These are phyloP conservation scores for Seriola rivoliana DNA, from an alignment of 2,113 vertebrate species.

Conservation along the genomic window DNA sequence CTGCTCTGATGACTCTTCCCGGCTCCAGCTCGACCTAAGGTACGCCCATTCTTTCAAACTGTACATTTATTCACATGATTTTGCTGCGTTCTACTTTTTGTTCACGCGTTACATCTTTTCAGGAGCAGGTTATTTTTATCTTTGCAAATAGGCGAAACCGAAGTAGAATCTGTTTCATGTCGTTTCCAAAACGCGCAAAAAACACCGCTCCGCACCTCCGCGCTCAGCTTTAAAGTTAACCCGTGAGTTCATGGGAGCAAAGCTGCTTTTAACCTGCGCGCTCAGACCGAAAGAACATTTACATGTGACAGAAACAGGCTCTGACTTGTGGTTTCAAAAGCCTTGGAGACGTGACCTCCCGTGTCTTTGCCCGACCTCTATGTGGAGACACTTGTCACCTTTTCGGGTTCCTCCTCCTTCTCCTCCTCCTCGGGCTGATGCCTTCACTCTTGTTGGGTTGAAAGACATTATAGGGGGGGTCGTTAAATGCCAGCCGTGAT, in stretches of 20 bases:
- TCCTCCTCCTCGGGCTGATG: constrained; percentile 29
- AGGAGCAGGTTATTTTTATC: neutral
- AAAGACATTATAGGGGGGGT: constrained; percentile 41
- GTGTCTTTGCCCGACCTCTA: constrained; percentile 66
- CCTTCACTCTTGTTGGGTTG: constrained; percentile 28
- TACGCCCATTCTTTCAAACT: constrained; percentile 68
- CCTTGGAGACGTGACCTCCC: constrained; percentile 67
- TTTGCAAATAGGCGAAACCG: constrained; percentile 8
- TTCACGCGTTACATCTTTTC: neutral
- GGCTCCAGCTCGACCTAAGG: constrained; percentile 67
- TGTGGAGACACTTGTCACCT: constrained; percentile 58
- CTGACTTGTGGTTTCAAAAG: constrained; percentile 51
- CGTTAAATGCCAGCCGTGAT: constrained; percentile 52
- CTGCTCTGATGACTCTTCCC: constrained; percentile 67
- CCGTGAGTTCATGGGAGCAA: constrained; percentile 18
- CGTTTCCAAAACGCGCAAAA: constrained; percentile 15
- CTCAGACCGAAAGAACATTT: neutral
- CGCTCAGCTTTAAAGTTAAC: constrained; percentile 40
- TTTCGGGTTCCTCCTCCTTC: constrained; percentile 27
- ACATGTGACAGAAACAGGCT: constrained; percentile 25
- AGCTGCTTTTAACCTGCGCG: neutral
- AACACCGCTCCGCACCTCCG: constrained; percentile 17
- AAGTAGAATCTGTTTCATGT: neutral
- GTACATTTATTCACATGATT: constrained; percentile 2
- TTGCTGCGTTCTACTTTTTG: neutral